phyloP scores from a whole-genome alignment of 2,888 invertebrate species.

The Drosophila austrosaltans region DNA sequence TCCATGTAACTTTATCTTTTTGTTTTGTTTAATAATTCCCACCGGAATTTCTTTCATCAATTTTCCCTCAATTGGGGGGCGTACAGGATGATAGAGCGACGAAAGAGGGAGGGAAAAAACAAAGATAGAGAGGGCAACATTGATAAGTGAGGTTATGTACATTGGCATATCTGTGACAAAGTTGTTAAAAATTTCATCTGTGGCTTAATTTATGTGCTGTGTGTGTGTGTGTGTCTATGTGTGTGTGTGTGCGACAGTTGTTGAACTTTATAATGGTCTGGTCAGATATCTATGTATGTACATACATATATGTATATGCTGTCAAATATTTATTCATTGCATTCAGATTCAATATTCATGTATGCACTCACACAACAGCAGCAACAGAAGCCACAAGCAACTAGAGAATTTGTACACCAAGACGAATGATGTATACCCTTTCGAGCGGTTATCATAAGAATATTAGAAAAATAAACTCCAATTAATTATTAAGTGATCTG shows the following conservation, averaged over 20 bases:
- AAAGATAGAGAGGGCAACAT: not conserved
- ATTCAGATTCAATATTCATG: not conserved
- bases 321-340: slow-evolving; percentile 4
- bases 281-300: too few species aligned
- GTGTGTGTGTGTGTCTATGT: too few species aligned
- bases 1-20: not conserved
- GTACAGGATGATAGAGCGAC: not conserved
- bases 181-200: not conserved
- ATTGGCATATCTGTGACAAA: not conserved
- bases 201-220: too few species aligned
- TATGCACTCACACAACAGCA: too few species aligned
- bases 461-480: too few species aligned
- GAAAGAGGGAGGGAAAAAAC: not conserved
- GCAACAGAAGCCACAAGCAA: too few species aligned
- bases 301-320: too few species aligned
- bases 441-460: not conserved
- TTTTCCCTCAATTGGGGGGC: not conserved
- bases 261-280: too few species aligned
- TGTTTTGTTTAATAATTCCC: slow-evolving; percentile 1
- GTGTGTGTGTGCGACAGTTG: too few species aligned
- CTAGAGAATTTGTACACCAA: too few species aligned
- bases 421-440: not conserved
- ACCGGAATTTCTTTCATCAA: not conserved
- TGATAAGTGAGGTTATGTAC: not conserved
- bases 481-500: too few species aligned